A percentile compares a stretch with the other conserved stretches of the same genome.
These are phyloP conservation scores for Haemorhous mexicanus DNA, from an alignment of 2,113 vertebrate genomes.

Conservation along the genomic window DNA sequence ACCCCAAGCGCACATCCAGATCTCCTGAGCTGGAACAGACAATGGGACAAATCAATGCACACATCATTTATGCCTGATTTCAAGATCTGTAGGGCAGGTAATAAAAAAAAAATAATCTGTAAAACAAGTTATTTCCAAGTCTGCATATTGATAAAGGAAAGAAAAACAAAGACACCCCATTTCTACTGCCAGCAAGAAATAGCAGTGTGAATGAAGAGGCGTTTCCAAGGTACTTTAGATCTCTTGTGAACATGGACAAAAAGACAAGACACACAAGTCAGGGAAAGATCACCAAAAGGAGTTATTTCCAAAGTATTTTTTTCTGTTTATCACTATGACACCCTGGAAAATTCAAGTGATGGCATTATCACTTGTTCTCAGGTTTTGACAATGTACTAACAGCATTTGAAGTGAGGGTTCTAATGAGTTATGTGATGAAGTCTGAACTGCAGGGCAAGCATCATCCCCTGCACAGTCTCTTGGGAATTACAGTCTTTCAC, in stretches of 20 bases:
- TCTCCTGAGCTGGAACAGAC: constrained; percentile 60
- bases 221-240: not conserved
- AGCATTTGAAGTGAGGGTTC: not conserved
- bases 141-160: not conserved
- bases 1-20: constrained; percentile 78
- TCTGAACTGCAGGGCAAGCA: not conserved
- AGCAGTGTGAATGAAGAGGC: not conserved
- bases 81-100: not conserved
- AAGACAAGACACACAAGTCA: not conserved
- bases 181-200: not conserved
- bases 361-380: not conserved
- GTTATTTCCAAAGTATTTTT: not conserved
- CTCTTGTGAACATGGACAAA: not conserved
- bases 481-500: not conserved
- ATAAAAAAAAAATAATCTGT: not conserved
- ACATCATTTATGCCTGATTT: not conserved
- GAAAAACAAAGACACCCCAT: not conserved
- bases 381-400: not conserved
- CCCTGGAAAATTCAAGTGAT: not conserved
- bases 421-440: not conserved
- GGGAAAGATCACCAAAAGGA: not conserved
- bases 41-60: not conserved
- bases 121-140: not conserved
- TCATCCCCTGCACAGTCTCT: not conserved
- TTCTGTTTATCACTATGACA: not conserved